Conservation (phyloP, 2,797 vertebrate species). For the Spinus pinus region DNA sequence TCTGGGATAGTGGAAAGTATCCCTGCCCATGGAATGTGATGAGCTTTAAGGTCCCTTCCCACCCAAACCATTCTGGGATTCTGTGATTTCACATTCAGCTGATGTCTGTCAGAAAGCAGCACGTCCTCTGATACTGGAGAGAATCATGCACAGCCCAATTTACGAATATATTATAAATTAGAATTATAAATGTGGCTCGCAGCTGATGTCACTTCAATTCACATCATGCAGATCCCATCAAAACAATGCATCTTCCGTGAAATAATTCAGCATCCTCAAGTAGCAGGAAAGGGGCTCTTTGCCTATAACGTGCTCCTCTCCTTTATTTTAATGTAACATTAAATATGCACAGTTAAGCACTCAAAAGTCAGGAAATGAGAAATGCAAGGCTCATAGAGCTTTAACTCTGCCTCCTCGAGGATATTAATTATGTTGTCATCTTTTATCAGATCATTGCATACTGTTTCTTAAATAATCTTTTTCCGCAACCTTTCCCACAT, state of each 20-base stretch:
- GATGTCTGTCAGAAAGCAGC: not conserved
- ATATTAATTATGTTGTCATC: slow-evolving; percentile 68
- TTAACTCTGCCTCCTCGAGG: slow-evolving; percentile 60
- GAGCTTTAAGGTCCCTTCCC: not conserved
- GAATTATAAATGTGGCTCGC: slow-evolving; percentile 9
- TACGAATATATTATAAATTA: slow-evolving; percentile 15
- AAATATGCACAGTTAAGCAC: slow-evolving; percentile 68
- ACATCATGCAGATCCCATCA: slow-evolving; percentile 43
- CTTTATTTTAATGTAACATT: slow-evolving; percentile 63
- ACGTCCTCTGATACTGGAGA: not conserved
- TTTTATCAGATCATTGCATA: slow-evolving; percentile 60
- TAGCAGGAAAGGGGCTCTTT: slow-evolving; percentile 36
- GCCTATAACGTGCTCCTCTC: not conserved
- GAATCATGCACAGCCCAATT: not conserved
- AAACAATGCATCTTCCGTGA: slow-evolving; percentile 35
- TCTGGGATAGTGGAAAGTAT: not conserved
- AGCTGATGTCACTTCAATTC: slow-evolving; percentile 41
- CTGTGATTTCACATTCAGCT: not conserved
- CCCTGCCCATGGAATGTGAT: not conserved
- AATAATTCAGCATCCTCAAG: slow-evolving; percentile 40
- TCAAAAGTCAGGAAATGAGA: slow-evolving; percentile 67
- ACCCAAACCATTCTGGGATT: not conserved
- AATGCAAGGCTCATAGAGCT: slow-evolving; percentile 60
- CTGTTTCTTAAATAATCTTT: slow-evolving; percentile 53
- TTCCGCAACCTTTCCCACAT: slow-evolving; percentile 2